Evolutionary conservation across 2,888 invertebrate genomes (phyloP).

Genomic region (Drosophila histrio): DNA sequence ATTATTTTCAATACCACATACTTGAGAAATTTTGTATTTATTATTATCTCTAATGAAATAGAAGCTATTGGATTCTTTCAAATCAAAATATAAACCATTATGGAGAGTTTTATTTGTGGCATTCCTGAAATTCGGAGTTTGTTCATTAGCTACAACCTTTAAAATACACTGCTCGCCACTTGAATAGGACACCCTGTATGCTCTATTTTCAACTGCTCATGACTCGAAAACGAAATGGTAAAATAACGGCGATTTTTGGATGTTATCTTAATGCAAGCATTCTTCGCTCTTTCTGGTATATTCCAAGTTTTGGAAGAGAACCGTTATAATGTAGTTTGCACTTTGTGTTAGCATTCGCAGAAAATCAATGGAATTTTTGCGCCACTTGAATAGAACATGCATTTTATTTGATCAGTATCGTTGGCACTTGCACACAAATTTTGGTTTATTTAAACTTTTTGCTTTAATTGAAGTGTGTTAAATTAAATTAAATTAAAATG

Average conservation of each 20-base stretch:
- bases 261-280: not conserved
- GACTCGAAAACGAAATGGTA: not conserved
- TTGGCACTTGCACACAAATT: not conserved
- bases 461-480: not conserved
- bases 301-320: not conserved
- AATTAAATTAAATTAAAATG: not conserved
- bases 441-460: not conserved
- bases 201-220: too few relatives aligned
- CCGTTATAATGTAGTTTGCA: not conserved
- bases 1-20: too few relatives aligned
- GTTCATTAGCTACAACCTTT: too few relatives aligned
- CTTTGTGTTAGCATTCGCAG: not conserved
- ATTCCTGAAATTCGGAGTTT: too few relatives aligned
- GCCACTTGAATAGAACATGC: not conserved
- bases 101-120: too few relatives aligned
- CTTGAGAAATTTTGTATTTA: too few relatives aligned
- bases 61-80: too few relatives aligned
- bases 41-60: too few relatives aligned
- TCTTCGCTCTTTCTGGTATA: not conserved
- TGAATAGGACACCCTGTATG: too few relatives aligned
- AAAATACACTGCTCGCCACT: too few relatives aligned
- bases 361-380: not conserved
- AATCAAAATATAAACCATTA: too few relatives aligned
- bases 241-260: not conserved
- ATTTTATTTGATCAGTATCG: not conserved